Conservation (phyloP, 2,888 invertebrate genomes). For the Xylocampa areola region DNA sequence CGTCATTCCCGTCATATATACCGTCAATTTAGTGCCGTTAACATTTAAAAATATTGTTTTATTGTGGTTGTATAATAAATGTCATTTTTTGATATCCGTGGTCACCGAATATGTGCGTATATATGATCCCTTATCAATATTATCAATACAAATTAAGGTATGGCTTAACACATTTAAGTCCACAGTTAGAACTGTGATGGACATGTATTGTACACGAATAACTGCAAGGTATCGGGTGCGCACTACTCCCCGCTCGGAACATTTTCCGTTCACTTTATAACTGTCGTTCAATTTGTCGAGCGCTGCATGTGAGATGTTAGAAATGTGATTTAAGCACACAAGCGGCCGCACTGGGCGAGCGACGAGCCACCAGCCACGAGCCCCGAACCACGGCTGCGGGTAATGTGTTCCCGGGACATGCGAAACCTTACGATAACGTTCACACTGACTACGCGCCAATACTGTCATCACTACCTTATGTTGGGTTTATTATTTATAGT, state of each 20-base stretch:
- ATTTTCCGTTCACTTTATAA: constrained; percentile 41
- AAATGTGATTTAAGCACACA: constrained; percentile 17
- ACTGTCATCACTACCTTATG: not conserved
- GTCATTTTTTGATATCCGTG: too few species aligned
- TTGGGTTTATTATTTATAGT: not conserved
- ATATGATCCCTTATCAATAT: too few species aligned
- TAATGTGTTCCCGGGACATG: not conserved
- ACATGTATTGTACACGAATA: too few species aligned
- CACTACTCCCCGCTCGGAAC: constrained; percentile 1
- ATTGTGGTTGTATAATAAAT: too few species aligned
- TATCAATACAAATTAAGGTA: too few species aligned
- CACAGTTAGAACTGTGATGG: too few species aligned
- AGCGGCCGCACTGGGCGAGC: constrained; percentile 2
- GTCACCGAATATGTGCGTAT: too few species aligned
- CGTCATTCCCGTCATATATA: too few species aligned
- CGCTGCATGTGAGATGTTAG: constrained; percentile 35
- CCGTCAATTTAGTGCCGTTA: too few species aligned
- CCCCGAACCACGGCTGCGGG: not conserved
- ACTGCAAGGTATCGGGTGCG: not conserved
- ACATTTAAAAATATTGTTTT: too few species aligned
- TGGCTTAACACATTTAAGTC: too few species aligned
- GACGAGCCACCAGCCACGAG: not conserved
- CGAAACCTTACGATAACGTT: not conserved
- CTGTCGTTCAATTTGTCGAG: constrained; percentile 40
- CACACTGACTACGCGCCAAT: not conserved